Evolutionary conservation across 2,888 invertebrate genomes (phyloP).

Genomic region (Petrolisthes cinctipes): DNA sequence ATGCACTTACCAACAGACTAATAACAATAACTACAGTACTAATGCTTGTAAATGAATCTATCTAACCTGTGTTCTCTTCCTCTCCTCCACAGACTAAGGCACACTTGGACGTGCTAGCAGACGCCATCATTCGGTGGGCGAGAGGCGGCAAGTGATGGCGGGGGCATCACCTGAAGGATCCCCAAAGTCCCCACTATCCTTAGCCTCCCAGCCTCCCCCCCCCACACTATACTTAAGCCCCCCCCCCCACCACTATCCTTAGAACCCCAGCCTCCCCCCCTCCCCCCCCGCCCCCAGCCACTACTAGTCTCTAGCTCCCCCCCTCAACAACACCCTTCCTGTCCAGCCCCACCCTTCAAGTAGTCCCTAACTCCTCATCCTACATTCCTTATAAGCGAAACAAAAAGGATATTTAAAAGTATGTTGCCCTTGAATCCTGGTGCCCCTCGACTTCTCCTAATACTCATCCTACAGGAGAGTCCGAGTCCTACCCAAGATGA

Average conservation of each 20-base stretch:
- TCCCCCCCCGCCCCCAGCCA: not conserved
- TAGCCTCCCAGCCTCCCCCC: not conserved
- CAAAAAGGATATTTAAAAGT: no score
- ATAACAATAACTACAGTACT: no score
- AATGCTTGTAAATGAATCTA: no score
- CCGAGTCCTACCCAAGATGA: no score
- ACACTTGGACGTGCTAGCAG: constrained; percentile 93
- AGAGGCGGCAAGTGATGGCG: constrained; percentile 81
- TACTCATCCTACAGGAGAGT: no score
- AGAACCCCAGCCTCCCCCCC: constrained; percentile 14
- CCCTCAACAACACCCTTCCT: constrained; percentile 36
- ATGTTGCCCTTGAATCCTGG: no score
- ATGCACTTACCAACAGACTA: no score
- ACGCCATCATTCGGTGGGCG: constrained; percentile 93
- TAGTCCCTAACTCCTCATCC: not conserved
- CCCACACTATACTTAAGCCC: not conserved
- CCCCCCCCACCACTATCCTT: not conserved
- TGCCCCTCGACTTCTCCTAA: no score
- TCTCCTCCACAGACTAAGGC: constrained; percentile 85
- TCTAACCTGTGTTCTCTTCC: no score
- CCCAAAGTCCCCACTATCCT: not conserved
- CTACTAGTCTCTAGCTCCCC: not conserved
- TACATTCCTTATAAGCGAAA: not conserved
- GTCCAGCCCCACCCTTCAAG: constrained; percentile 38
- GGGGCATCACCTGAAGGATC: not conserved